phyloP scores from a whole-genome alignment of 1,140 invertebrate genomes.

The Drosophila bocqueti region DNA sequence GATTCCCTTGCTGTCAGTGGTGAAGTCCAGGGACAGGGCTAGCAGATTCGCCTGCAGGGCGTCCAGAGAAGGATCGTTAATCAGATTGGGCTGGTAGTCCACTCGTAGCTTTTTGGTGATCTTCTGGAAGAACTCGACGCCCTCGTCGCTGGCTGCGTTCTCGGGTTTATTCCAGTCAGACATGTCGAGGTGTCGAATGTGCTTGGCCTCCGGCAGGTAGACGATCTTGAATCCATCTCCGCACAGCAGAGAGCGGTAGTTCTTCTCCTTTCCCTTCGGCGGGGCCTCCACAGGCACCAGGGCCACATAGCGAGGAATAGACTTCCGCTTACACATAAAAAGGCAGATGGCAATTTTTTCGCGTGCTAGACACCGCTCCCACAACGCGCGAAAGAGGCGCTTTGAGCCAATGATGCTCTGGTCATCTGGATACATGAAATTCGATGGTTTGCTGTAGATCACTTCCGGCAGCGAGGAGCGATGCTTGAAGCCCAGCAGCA shows the following conservation, averaged over 20 bases:
- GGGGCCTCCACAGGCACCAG: constrained; percentile 59
- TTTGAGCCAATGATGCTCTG: constrained; percentile 73
- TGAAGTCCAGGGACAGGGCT: constrained; percentile 69
- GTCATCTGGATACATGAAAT: constrained; percentile 83
- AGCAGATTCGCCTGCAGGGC: constrained; percentile 71
- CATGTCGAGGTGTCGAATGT: constrained; percentile 71
- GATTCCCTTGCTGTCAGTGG: constrained; percentile 48
- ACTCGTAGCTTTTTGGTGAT: constrained; percentile 72
- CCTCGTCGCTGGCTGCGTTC: constrained; percentile 56
- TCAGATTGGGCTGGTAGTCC: constrained; percentile 71
- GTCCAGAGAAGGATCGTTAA: constrained; percentile 75
- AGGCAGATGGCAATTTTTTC: constrained; percentile 79
- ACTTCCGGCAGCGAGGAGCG: constrained; percentile 51
- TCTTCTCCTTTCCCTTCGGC: constrained; percentile 38
- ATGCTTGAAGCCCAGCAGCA: constrained; percentile 81
- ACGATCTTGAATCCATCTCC: constrained; percentile 82
- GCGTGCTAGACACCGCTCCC: constrained; percentile 75
- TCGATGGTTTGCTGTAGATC: constrained; percentile 67
- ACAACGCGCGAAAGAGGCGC: constrained; percentile 76
- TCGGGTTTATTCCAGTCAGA: constrained; percentile 69
- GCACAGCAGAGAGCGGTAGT: constrained; percentile 56
- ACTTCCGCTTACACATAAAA: constrained; percentile 76
- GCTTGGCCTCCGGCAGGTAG: constrained; percentile 71
- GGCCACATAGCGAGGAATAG: constrained; percentile 75
- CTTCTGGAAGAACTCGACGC: constrained; percentile 70